Evolutionary conservation across 2,888 invertebrate species (phyloP).

Genomic region (Ectobius pallidus): DNA sequence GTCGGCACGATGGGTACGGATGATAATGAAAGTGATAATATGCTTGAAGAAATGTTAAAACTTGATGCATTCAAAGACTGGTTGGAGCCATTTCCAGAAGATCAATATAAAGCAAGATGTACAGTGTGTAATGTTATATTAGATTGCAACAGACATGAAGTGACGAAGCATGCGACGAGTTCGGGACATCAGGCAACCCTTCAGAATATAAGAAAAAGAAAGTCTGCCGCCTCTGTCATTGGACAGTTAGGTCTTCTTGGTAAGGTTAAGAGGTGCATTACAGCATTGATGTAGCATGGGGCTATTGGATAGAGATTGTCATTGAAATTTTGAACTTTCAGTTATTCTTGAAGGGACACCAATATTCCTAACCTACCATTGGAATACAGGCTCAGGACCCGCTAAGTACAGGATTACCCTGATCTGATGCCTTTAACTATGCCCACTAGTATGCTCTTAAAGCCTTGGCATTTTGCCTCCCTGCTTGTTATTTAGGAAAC

Average conservation of each 20-base stretch:
- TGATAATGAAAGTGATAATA: slow-evolving; percentile 28
- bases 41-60: slow-evolving; percentile 43
- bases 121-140: slow-evolving; percentile 48
- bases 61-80: slow-evolving; percentile 48
- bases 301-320: no score
- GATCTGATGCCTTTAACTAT: no score
- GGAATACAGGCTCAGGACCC: no score
- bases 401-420: no score
- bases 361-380: no score
- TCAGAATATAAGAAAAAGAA: slow-evolving; percentile 17
- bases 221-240: background rate
- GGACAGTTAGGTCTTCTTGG: slow-evolving; percentile 21
- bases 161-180: slow-evolving; percentile 49
- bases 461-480: no score
- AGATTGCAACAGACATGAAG: slow-evolving; percentile 49
- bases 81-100: slow-evolving; percentile 46
- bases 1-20: slow-evolving; percentile 5
- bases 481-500: no score
- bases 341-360: no score
- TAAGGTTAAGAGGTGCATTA: background rate
- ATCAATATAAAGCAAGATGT: slow-evolving; percentile 47
- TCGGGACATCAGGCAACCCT: slow-evolving; percentile 44
- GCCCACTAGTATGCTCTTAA: no score
- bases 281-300: no score
- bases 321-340: no score